Evolutionary conservation across 1,140 invertebrate genomes (phyloP).

Genomic region (Drosophila micromelanica): DNA sequence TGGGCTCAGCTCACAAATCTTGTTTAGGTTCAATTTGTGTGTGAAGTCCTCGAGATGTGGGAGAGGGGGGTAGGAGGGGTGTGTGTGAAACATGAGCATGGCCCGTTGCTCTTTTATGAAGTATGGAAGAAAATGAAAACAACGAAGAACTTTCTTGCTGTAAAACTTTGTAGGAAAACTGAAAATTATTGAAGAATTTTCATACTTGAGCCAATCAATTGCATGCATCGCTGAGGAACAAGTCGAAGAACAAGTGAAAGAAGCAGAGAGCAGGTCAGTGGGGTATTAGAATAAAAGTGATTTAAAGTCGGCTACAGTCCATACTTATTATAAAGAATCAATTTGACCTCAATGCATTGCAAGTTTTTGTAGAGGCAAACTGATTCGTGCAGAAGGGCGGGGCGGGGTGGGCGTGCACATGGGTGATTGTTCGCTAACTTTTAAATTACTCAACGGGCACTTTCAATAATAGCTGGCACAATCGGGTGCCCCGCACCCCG

Average conservation of each 20-base stretch:
- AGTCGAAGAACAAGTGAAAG: conserved; percentile 12
- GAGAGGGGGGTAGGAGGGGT: background rate
- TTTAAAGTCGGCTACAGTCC: conserved; percentile 58
- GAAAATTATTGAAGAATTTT: conserved; percentile 64
- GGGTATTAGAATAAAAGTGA: conserved; percentile 53
- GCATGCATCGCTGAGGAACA: conserved; percentile 58
- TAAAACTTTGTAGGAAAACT: conserved; percentile 41
- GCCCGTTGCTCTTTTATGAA: conserved; percentile 46
- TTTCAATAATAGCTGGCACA: conserved; percentile 65
- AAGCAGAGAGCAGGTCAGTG: conserved; percentile 20
- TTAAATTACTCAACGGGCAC: conserved; percentile 77
- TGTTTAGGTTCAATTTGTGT: conserved; percentile 60
- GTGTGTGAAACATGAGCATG: background rate
- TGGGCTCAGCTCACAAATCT: conserved; percentile 66
- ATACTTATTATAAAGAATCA: conserved; percentile 70
- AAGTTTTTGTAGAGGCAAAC: conserved; percentile 29
- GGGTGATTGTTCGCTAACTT: conserved; percentile 48
- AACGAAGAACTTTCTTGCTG: conserved; percentile 32
- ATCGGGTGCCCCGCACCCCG: background rate
- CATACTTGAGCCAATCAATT: conserved; percentile 67
- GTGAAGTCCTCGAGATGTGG: conserved; percentile 1
- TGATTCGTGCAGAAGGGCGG: background rate
- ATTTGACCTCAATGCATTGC: conserved; percentile 71
- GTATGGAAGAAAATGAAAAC: conserved; percentile 33
- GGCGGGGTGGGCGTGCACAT: background rate